Evolutionary conservation across 2,113 vertebrate species (phyloP), one percentile per base, ranked within the genome.

Genomic region (Paramisgurnus dabryanus): DNA sequence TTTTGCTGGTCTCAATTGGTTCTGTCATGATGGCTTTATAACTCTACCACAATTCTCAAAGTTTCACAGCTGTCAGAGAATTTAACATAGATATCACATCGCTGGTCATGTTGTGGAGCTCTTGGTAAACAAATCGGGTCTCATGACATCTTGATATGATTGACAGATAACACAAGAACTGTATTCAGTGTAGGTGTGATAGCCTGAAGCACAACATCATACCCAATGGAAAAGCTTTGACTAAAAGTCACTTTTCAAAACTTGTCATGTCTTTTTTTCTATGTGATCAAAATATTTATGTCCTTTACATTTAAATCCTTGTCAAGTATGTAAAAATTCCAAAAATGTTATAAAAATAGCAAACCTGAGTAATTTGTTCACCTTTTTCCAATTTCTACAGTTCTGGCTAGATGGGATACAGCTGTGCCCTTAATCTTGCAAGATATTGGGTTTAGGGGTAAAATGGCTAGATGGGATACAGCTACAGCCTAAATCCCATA

Each of bases 151-250:
- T 71, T 6, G 15, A 10, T n/a, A 11, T 71, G 53, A 71, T 8
- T 71, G 68, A 71, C 68, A 71, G 68, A 71, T 71, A 49, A 55
- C 68, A 55, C 13, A 10, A 4, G 49, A n/a, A 17, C 47, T 71
- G 27, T 15, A 50, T 69, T 71, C 39, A 71, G 68, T 39, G 68
- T 71, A 71, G 68, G 15, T 3, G 49, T 55, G 68, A 71, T 0
- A 13, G 27, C 15, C 49, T n/a, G 27, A 55, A 71, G 68, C 47
- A 34, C 22, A 68, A 68, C 11, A 49, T 18, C 6, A 18, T 27
- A 53, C 49, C 68, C 49, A 55, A 71, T 40, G 49, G 68, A 71
- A 53, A 50, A 50, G 49, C 49, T 50, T 50, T 50, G 68, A n/a
- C 4, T 5, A 53, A 8, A 39, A 71, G 68, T 55, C 7, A 15